Evolutionary conservation across 2,797 vertebrate genomes (phyloP), one percentile per base, ranked within the genome.

Genomic region (Sebastes diploproa): DNA sequence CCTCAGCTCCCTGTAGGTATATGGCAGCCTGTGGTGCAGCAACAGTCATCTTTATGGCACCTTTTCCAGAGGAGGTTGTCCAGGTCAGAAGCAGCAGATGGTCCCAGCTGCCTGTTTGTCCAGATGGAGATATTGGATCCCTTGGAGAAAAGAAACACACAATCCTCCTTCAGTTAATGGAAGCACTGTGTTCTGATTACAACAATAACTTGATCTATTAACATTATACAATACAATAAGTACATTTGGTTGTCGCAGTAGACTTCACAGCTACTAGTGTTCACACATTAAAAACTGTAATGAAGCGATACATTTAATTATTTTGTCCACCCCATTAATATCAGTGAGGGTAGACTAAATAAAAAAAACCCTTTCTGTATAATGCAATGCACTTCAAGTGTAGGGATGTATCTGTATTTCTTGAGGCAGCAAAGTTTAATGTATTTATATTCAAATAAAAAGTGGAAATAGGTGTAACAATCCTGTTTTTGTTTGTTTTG

Each of bases 61-160:
- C 36, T 69, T 73, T 25, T 29, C 20, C 16, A 60, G 78, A 67
- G 62, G n/a, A 71, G 69, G 14, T 36, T 22, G 54, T 11, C 32
- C 6, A 54, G 34, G 54, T 80, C 66, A 71, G 50, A 16, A 29
- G 70, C 32, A 80, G 79, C 87, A 88, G 81, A 84, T 82, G 87
- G 74, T 66, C 52, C 36, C 34, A 75, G 76, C 70, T 61, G 78
- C 69, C 52, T 72, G 52, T 46, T 30, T 30, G 70, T 66, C 73
- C 77, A 89, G 71, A 85, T 81, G 80, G 75, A 78, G 75, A 83
- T 46, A 85, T 38, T 58, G 58, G 75, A 81, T 73, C 58, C 6
- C 7, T 46, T 55, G n/a, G 38, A 68, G 62, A 54, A 56, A 66
- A 38, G 8, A 34, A 50, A 70, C 36, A 65, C 13, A 18, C 25